These are phyloP conservation scores for Lutjanus erythropterus DNA, from an alignment of 2,113 vertebrate species.

Conservation along the genomic window DNA sequence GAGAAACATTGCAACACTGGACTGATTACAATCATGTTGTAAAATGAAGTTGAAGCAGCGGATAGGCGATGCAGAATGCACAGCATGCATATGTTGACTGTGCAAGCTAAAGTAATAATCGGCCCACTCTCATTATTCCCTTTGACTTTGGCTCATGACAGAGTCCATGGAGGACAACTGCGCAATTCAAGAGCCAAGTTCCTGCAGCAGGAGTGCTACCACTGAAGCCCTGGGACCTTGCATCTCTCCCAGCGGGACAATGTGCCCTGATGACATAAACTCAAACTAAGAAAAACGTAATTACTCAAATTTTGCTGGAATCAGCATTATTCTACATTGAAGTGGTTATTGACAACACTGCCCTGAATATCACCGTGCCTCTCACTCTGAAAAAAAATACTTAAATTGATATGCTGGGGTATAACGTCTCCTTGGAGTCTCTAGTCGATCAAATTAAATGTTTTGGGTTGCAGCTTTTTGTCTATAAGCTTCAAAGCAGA, in stretches of 20 bases:
- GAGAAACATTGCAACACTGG: constrained; percentile 18
- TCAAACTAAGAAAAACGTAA: constrained; percentile 5
- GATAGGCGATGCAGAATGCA: constrained; percentile 28
- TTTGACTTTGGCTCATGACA: constrained; percentile 72
- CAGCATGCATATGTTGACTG: constrained; percentile 34
- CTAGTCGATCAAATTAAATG: constrained; percentile 29
- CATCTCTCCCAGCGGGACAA: constrained; percentile 17
- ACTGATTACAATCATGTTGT: constrained; percentile 40
- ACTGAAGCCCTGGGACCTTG: constrained; percentile 47
- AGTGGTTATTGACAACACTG: constrained; percentile 7
- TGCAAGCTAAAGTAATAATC: constrained; percentile 33
- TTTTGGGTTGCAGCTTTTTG: constrained; percentile 15
- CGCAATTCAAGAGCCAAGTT: constrained; percentile 34
- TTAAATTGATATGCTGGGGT: constrained; percentile 6
- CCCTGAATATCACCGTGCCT: neutral
- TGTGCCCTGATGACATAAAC: constrained; percentile 19
- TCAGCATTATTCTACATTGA: constrained; percentile 13
- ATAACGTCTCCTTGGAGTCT: constrained; percentile 3
- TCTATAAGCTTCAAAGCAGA: constrained; percentile 34
- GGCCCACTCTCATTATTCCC: constrained; percentile 46
- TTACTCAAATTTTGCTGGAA: constrained; percentile 12
- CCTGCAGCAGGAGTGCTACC: constrained; percentile 23
- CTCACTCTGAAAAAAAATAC: constrained; percentile 13
- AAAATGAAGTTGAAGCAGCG: constrained; percentile 42
- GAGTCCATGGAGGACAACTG: constrained; percentile 47